Evolutionary conservation across 2,113 vertebrate genomes (phyloP).

Genomic region (Falcunculus frontatus): DNA sequence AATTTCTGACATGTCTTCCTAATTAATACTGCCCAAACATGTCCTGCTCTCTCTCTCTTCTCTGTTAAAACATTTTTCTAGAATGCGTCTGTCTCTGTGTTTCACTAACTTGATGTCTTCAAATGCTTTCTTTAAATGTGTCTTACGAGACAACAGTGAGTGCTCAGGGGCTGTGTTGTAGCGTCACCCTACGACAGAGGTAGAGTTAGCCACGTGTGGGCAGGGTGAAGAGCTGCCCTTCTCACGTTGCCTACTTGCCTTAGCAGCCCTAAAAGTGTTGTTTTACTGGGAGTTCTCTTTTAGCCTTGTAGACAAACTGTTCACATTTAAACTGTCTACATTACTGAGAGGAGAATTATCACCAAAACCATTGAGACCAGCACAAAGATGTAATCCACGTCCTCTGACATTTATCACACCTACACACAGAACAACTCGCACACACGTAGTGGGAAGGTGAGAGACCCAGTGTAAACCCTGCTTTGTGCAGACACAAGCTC

Average conservation of each 20-base stretch:
- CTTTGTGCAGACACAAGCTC: background rate
- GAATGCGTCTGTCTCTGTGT: background rate
- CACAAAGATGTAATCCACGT: background rate
- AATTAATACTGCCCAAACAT: constrained; percentile 15
- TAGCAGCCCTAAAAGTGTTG: background rate
- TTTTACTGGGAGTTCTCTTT: background rate
- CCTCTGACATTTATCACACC: background rate
- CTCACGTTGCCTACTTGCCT: background rate
- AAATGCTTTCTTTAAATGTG: background rate
- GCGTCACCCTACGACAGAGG: background rate
- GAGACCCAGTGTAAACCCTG: background rate
- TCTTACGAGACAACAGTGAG: background rate
- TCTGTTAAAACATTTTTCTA: constrained; percentile 9
- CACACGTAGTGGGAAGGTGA: background rate
- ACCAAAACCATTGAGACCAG: background rate
- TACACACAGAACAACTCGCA: background rate
- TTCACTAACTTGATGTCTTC: background rate
- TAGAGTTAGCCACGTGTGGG: background rate
- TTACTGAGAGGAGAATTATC: background rate
- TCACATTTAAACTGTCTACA: background rate
- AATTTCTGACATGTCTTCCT: constrained; percentile 21
- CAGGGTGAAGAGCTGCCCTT: background rate
- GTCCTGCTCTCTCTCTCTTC: background rate
- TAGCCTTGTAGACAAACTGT: background rate
- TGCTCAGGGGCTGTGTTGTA: background rate